Evolutionary conservation across 2,888 invertebrate genomes (phyloP).

Genomic region (Epinotia ramella): DNA sequence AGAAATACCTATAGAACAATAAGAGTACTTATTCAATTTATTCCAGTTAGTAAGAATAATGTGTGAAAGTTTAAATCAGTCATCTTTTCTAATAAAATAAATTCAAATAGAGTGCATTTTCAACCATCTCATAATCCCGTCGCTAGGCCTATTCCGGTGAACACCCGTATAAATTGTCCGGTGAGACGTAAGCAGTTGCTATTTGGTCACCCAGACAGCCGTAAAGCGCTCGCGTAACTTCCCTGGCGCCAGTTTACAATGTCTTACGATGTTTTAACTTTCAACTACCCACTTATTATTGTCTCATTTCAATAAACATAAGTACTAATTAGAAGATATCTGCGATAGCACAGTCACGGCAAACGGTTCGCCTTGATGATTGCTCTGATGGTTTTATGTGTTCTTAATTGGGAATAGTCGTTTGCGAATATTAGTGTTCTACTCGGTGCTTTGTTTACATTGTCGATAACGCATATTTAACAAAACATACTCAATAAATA

Average conservation of each 20-base stretch:
- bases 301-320: constrained; percentile 54
- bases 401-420: constrained; percentile 54
- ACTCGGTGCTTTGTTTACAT: neutral
- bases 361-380: constrained; percentile 63
- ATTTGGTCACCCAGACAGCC: constrained; percentile 38
- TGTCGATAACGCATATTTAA: neutral
- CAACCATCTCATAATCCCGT: constrained; percentile 21
- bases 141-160: constrained; percentile 25
- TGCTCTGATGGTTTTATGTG: constrained; percentile 56
- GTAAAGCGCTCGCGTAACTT: constrained; percentile 42
- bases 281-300: constrained; percentile 44
- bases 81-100: constrained; percentile 8
- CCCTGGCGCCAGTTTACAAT: constrained; percentile 44
- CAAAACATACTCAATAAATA: too few relatives aligned
- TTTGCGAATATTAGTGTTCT: constrained; percentile 23
- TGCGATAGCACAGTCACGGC: constrained; percentile 47
- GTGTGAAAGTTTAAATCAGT: neutral
- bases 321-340: constrained; percentile 48
- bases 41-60: neutral
- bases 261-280: constrained; percentile 45
- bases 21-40: too few relatives aligned
- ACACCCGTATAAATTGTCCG: constrained; percentile 21
- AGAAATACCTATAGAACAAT: too few relatives aligned
- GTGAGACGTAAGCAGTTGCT: constrained; percentile 31
- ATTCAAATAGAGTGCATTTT: neutral